These are phyloP conservation scores for Dipodomys ordii DNA, from an alignment of 2,113 vertebrate species.

Conservation along the genomic window DNA sequence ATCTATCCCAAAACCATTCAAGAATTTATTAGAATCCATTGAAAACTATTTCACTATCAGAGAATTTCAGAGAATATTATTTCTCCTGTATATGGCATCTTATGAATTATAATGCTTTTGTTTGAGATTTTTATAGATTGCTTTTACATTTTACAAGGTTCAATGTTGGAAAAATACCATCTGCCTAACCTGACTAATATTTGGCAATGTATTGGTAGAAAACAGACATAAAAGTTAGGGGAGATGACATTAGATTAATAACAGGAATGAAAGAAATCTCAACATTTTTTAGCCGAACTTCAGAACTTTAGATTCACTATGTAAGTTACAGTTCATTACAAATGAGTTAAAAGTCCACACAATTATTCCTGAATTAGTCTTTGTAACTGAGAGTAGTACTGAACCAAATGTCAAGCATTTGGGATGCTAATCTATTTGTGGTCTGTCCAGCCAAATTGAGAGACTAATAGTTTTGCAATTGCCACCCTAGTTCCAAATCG, in stretches of 20 bases:
- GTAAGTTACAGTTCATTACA: not conserved
- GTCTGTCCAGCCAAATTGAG: not conserved
- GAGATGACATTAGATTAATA: conserved; percentile 28
- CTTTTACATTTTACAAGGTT: not conserved
- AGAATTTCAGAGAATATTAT: not conserved
- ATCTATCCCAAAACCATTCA: conserved; percentile 21
- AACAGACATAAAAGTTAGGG: conserved; percentile 14
- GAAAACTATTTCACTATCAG: conserved; percentile 43
- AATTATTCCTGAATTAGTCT: not conserved
- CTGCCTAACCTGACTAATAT: not conserved
- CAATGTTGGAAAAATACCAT: conserved; percentile 11
- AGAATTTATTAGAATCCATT: not conserved
- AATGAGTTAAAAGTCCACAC: not conserved
- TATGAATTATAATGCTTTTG: not conserved
- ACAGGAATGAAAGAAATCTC: conserved; percentile 2
- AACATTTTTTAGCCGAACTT: not conserved
- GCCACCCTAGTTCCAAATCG: not conserved
- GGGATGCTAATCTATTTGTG: not conserved
- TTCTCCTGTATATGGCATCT: conserved; percentile 11
- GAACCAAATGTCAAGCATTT: not conserved
- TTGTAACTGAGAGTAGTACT: not conserved
- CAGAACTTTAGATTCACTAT: not conserved
- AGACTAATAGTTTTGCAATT: not conserved
- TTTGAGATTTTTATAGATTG: not conserved
- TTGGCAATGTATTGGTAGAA: not conserved